These are phyloP conservation scores for Pungitius pungitius DNA, from an alignment of 2,113 vertebrate genomes.

Conservation along the genomic window DNA sequence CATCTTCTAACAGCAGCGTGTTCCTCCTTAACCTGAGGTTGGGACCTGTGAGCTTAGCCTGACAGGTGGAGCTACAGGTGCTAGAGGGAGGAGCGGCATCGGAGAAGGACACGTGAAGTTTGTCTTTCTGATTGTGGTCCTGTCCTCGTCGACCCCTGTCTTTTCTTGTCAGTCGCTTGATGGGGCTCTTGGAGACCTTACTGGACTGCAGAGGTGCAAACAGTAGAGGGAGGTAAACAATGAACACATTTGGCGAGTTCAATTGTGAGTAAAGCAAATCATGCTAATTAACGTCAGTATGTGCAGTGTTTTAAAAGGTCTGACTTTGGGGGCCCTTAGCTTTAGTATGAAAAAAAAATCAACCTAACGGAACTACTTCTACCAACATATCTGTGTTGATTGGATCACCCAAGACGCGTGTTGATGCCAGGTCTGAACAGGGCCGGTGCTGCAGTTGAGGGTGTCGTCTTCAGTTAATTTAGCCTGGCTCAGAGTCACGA, in stretches of 20 bases:
- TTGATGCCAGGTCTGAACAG: background rate
- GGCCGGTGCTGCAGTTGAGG: constrained; percentile 1
- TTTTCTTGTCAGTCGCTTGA: constrained; percentile 89
- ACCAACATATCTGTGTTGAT: background rate
- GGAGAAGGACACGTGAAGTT: constrained; percentile 20
- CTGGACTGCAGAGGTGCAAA: constrained; percentile 79
- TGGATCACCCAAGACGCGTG: too few relatives aligned
- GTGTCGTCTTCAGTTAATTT: constrained; percentile 18
- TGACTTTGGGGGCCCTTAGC: background rate
- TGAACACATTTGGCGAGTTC: background rate
- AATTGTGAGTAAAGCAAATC: background rate
- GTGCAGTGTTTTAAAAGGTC: background rate
- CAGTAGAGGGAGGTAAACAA: background rate
- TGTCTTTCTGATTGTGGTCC: constrained; percentile 30
- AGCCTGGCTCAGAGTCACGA: constrained; percentile 29
- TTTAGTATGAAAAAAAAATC: background rate
- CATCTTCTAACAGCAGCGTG: constrained; percentile 65
- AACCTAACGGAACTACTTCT: background rate
- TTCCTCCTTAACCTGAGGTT: constrained; percentile 48
- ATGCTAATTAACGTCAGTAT: constrained; percentile 14
- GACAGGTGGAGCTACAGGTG: constrained; percentile 27
- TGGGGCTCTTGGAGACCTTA: constrained; percentile 91
- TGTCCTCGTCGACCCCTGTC: constrained; percentile 84
- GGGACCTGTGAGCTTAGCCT: constrained; percentile 34
- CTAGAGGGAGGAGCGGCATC: constrained; percentile 27